Percentiles rank a stretch among this genome's conserved stretches.
Evolutionary conservation across 2,888 invertebrate species (phyloP).

Genomic region (Abrostola triplasia): DNA sequence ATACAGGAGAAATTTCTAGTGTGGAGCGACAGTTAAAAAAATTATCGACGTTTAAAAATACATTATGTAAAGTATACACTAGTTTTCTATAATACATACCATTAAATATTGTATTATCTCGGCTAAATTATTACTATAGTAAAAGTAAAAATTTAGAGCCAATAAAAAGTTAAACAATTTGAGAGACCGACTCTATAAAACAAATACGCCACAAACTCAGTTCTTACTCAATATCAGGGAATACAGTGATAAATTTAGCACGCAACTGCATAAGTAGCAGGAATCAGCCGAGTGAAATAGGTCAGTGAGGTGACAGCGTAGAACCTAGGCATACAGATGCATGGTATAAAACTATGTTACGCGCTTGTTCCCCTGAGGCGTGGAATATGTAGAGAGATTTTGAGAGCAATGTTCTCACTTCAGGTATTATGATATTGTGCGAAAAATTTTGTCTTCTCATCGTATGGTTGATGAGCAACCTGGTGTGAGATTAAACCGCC

Average conservation of each 20-base stretch:
- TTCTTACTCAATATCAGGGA: conserved; percentile 15
- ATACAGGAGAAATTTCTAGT: too few species aligned
- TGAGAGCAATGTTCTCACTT: too few species aligned
- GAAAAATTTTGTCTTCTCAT: too few species aligned
- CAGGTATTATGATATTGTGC: too few species aligned
- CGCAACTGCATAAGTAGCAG: conserved; percentile 29
- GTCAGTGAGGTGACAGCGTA: conserved; percentile 52
- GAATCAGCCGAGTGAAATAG: conserved; percentile 49
- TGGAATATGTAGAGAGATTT: not conserved
- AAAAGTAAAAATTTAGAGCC: not conserved
- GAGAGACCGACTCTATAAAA: not conserved
- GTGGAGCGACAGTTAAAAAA: too few species aligned
- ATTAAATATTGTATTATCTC: too few species aligned
- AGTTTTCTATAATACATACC: too few species aligned
- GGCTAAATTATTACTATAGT: too few species aligned
- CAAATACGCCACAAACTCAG: not conserved
- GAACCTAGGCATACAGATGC: conserved; percentile 14
- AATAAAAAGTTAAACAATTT: not conserved
- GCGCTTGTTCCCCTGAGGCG: not conserved
- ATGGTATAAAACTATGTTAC: not conserved
- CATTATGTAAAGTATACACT: too few species aligned
- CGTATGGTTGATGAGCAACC: too few species aligned
- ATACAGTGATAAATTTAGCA: conserved; percentile 23
- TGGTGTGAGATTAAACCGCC: too few species aligned
- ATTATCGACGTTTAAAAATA: too few species aligned